These are phyloP conservation scores for Sturnus vulgaris DNA, from an alignment of 2,113 vertebrate species.

Conservation along the genomic window DNA sequence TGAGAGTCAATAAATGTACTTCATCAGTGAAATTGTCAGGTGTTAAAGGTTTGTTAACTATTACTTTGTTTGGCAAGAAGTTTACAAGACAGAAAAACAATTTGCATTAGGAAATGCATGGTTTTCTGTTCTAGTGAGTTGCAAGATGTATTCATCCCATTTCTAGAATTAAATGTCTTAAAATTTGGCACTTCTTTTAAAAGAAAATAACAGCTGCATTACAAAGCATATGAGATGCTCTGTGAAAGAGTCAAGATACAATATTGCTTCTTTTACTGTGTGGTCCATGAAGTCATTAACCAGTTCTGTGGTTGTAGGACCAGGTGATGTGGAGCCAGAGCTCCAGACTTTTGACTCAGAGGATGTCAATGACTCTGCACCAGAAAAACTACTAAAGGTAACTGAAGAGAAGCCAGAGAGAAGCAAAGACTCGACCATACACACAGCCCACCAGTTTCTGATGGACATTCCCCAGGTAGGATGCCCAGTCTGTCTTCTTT, in stretches of 20 bases:
- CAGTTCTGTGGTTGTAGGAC: conserved; percentile 58
- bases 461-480: conserved; percentile 69
- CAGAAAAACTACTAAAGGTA: conserved; percentile 33
- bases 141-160: background rate
- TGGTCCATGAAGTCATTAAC: background rate
- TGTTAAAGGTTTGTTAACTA: background rate
- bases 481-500: background rate
- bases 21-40: background rate
- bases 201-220: background rate
- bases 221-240: background rate
- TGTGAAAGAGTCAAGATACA: background rate
- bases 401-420: conserved; percentile 74
- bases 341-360: conserved; percentile 54
- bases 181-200: background rate
- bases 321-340: conserved; percentile 75
- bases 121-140: background rate
- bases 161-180: background rate
- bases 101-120: background rate
- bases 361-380: conserved; percentile 48
- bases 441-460: conserved; percentile 84
- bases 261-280: background rate
- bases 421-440: conserved; percentile 83
- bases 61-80: background rate
- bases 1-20: background rate
- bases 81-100: background rate